Conservation (phyloP, 2,888 invertebrate genomes). For the Ischnus inquisitorius region DNA sequence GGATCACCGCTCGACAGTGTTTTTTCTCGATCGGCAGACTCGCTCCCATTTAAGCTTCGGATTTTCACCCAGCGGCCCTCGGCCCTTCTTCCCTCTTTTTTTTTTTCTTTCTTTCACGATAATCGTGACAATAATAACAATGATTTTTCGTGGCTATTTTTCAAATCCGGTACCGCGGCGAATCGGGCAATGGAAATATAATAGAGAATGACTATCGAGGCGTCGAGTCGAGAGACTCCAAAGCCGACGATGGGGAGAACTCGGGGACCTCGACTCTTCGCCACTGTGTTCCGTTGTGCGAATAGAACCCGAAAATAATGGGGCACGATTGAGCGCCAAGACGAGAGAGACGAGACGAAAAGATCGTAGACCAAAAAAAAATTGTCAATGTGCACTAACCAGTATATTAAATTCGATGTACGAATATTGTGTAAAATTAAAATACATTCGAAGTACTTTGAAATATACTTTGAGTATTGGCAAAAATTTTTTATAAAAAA, state of each 20-base stretch:
- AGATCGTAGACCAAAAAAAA: not conserved
- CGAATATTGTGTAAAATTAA: too few species aligned
- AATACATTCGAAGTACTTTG: too few species aligned
- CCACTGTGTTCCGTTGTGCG: not conserved
- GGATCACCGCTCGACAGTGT: too few species aligned
- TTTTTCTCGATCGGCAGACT: too few species aligned
- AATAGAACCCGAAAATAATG: conserved; percentile 1
- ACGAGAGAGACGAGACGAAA: not conserved
- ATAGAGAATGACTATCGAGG: conserved; percentile 61
- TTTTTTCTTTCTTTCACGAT: conserved; percentile 1
- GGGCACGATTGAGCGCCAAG: not conserved
- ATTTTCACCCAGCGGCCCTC: too few species aligned
- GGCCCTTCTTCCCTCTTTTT: too few species aligned
- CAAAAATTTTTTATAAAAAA: too few species aligned
- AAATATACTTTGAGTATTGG: too few species aligned
- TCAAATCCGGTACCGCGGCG: conserved; percentile 66
- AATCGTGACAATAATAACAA: conserved; percentile 22
- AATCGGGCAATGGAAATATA: conserved; percentile 70
- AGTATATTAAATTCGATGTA: too few species aligned
- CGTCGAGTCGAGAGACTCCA: conserved; percentile 32
- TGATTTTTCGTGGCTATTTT: conserved; percentile 61
- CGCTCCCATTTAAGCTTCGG: too few species aligned
- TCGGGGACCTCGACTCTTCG: conserved; percentile 17
- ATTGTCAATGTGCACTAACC: conserved; percentile 16
- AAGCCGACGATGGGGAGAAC: conserved; percentile 47